Evolutionary conservation across 2,797 vertebrate genomes (phyloP).

Genomic region (Lerista edwardsae): DNA sequence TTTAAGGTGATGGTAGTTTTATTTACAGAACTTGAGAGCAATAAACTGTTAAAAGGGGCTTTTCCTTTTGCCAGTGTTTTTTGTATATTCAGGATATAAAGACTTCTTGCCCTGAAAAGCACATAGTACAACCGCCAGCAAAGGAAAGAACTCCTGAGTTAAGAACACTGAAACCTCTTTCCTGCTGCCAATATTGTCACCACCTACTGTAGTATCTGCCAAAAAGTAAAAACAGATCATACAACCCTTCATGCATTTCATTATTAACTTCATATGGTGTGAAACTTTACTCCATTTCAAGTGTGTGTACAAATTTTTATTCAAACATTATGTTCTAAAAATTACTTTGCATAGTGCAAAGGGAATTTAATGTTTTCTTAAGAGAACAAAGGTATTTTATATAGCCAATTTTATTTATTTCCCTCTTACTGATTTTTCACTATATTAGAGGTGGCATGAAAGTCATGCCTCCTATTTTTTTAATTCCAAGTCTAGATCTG

Average conservation of each 20-base stretch:
- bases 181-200: background rate
- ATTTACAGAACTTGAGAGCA: background rate
- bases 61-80: background rate
- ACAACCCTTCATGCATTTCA: background rate
- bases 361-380: too few species aligned
- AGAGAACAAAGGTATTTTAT: too few species aligned
- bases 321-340: background rate
- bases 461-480: too few species aligned
- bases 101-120: background rate
- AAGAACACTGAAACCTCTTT: constrained; percentile 22
- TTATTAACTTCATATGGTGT: background rate
- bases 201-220: background rate
- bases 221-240: background rate
- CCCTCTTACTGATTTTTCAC: too few species aligned
- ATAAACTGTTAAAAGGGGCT: background rate
- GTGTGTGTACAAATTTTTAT: background rate
- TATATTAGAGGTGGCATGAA: too few species aligned
- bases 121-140: constrained; percentile 2
- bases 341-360: background rate
- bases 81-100: background rate
- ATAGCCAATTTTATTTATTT: too few species aligned
- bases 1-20: background rate
- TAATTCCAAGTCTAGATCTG: too few species aligned
- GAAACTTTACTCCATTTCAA: background rate
- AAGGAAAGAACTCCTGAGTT: constrained; percentile 1